Evolutionary conservation across 2,113 vertebrate genomes (phyloP).

Genomic region (Caranx ignobilis): DNA sequence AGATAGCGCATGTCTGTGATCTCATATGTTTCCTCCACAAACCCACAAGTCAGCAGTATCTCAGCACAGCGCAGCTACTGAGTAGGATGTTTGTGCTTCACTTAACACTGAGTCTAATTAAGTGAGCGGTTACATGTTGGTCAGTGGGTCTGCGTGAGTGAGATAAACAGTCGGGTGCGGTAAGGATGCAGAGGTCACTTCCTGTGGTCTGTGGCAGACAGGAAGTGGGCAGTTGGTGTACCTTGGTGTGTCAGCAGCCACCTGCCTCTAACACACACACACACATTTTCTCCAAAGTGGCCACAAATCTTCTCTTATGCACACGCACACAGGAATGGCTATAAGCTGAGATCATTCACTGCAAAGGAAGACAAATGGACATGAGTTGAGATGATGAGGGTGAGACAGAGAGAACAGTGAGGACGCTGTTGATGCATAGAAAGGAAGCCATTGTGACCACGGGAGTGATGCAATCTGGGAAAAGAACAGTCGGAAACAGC

Average conservation of each 20-base stretch:
- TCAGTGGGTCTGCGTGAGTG: constrained; percentile 9
- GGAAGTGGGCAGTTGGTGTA: constrained; percentile 57
- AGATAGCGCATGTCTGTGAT: constrained; percentile 5
- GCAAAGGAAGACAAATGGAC: constrained; percentile 35
- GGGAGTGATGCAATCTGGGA: constrained; percentile 66
- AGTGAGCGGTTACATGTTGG: constrained; percentile 9
- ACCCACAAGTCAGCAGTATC: constrained; percentile 24
- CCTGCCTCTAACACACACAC: constrained; percentile 21
- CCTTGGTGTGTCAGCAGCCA: constrained; percentile 60
- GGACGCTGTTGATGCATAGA: constrained; percentile 66
- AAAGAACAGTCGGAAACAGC: constrained; percentile 42
- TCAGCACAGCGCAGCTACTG: neutral
- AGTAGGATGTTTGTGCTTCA: constrained; percentile 29
- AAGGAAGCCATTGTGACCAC: constrained; percentile 70
- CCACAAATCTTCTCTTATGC: neutral
- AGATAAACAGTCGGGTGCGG: constrained; percentile 15
- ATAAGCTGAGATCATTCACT: constrained; percentile 52
- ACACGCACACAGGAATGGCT: neutral
- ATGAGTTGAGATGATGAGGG: constrained; percentile 49
- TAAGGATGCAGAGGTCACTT: constrained; percentile 48
- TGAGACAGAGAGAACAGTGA: constrained; percentile 50
- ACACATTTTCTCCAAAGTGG: neutral
- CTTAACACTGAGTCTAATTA: constrained; percentile 15
- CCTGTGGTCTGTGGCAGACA: constrained; percentile 61
- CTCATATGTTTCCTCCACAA: constrained; percentile 18